Evolutionary conservation across 2,888 invertebrate species (phyloP), one percentile per base, ranked within the genome.

Genomic region (Hyposoter dolosus): DNA sequence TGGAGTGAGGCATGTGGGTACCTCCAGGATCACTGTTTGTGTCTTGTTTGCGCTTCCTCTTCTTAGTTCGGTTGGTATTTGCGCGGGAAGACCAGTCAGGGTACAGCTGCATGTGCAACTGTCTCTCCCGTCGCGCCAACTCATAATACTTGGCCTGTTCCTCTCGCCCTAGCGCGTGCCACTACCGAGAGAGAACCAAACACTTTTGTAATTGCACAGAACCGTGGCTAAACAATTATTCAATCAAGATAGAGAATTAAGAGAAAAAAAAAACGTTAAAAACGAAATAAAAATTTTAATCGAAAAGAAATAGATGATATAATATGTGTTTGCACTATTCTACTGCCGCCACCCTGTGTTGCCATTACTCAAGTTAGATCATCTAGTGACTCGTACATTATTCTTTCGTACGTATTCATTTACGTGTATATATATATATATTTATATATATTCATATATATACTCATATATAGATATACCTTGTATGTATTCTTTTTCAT

Each of bases 71-170:
- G 95, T 99, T 99, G 96, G 99, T 99, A 97, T 99, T 99, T 95
- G 99, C 97, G 95, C 99, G 99, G 96, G 98, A 98, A 96, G 98
- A 98, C 99, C 99, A 99, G 96, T 99, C 98, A 95, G 99, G 99
- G 96, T 99, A 99, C 96, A 98, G 97, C 96, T 99, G 98, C 97
- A 98, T 98, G 96, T 99, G 99, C 95, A 98, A 97, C 96, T 99
- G 99, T 95, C 99, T 97, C 96, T 99, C 99, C 95, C 98, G 97
- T 95, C 98, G 97, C 94, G 99, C 99, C 97, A 99, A 96, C 96
- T 99, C 99, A 96, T 99, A 99, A 97, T 99, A 99, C 96, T 99
- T 99, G 95, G 98, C 98, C 96, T 99, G 99, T 96, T 99, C 99
- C 95, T 98, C 98, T 95, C 99, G 97, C 95, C 98, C 98, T 96